A percentile compares a stretch with the other conserved stretches of the same genome.
Conservation (phyloP, 2,797 vertebrate species). For the Prunella strophiata region DNA sequence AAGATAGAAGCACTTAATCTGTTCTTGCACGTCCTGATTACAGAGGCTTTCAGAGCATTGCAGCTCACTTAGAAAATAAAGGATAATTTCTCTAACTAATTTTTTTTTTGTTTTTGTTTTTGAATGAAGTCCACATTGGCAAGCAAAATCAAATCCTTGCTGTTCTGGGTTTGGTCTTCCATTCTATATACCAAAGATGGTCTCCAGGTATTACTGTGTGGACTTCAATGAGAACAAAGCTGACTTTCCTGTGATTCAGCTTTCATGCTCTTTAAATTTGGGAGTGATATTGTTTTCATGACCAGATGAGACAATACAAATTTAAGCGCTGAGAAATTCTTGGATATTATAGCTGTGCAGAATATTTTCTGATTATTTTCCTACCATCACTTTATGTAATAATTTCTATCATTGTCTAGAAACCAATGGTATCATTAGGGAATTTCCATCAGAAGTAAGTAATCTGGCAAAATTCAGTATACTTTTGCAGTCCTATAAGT, state of each 20-base stretch:
- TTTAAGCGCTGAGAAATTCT: not conserved
- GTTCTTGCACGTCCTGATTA: not conserved
- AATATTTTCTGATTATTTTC: not conserved
- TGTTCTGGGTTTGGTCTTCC: not conserved
- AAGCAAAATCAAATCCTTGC: not conserved
- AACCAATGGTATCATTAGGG: not conserved
- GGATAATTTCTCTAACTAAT: not conserved
- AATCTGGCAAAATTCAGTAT: not conserved
- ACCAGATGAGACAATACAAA: not conserved
- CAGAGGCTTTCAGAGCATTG: not conserved
- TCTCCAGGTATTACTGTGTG: not conserved
- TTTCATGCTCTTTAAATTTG: not conserved
- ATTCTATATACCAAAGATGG: not conserved
- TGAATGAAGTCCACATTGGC: not conserved
- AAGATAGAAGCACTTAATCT: not conserved
- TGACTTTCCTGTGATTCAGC: not conserved
- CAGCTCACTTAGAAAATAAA: not conserved
- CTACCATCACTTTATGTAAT: not conserved
- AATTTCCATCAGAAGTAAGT: constrained; percentile 19
- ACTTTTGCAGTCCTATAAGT: not conserved
- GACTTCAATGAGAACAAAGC: not conserved
- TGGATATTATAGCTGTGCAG: not conserved
- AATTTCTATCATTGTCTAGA: not conserved
- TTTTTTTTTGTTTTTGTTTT: not conserved
- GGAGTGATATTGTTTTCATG: not conserved